Conservation (phyloP, 2,888 invertebrate genomes). For the Mythimna lalbum region DNA sequence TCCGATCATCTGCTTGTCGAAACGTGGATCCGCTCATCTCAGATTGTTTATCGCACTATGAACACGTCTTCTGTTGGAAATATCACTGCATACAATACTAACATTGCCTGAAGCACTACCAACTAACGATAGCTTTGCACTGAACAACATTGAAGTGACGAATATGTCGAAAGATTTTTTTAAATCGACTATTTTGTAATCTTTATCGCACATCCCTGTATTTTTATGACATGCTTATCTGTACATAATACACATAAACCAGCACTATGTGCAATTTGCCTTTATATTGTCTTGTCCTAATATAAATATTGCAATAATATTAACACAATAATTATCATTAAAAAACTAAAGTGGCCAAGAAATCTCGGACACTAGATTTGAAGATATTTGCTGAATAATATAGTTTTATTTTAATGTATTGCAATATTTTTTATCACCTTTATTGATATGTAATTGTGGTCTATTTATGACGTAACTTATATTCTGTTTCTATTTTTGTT, state of each 20-base stretch:
- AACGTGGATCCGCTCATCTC: slow-evolving; percentile 52
- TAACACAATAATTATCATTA: neutral
- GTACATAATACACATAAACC: slow-evolving; percentile 36
- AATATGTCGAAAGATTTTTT: slow-evolving; percentile 37
- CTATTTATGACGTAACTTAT: slow-evolving; percentile 41
- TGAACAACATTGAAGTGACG: slow-evolving; percentile 29
- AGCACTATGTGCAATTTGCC: slow-evolving; percentile 40
- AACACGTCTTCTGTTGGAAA: slow-evolving; percentile 46
- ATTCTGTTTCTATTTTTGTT: slow-evolving; percentile 51
- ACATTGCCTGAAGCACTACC: slow-evolving; percentile 53
- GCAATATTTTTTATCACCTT: slow-evolving; percentile 39
- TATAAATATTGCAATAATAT: slow-evolving; percentile 48
- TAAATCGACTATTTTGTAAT: slow-evolving; percentile 44
- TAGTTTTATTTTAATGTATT: slow-evolving; percentile 24
- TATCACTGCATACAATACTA: slow-evolving; percentile 55
- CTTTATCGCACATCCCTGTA: slow-evolving; percentile 37
- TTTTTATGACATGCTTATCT: slow-evolving; percentile 44
- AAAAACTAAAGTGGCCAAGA: neutral
- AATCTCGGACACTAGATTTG: neutral
- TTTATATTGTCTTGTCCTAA: slow-evolving; percentile 35
- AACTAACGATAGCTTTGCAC: slow-evolving; percentile 59
- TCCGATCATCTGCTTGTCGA: slow-evolving; percentile 64
- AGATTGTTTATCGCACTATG: slow-evolving; percentile 52
- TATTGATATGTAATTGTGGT: slow-evolving; percentile 34
- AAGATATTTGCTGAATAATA: neutral